Evolutionary conservation across 2,888 invertebrate species (phyloP).

Genomic region (Lycaena phlaeas): DNA sequence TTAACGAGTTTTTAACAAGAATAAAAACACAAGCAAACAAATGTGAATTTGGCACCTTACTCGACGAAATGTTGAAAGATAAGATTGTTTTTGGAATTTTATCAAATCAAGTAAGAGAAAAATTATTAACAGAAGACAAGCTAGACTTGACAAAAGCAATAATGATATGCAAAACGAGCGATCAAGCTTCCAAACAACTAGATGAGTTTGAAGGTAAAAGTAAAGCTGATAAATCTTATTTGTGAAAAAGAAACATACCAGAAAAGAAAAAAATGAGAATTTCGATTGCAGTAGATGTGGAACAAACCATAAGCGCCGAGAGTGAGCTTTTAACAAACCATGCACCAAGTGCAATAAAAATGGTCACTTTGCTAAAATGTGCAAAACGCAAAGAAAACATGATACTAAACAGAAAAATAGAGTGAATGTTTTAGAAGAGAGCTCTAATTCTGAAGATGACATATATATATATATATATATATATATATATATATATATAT

Average conservation of each 20-base stretch:
- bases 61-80: slow-evolving; percentile 20
- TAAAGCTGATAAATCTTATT: no score
- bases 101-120: slow-evolving; percentile 18
- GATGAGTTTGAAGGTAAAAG: no score
- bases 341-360: not conserved
- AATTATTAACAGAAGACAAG: not conserved
- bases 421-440: not conserved
- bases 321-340: not conserved
- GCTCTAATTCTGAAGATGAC: slow-evolving; percentile 4
- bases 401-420: not conserved
- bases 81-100: slow-evolving; percentile 19
- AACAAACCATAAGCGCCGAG: not conserved
- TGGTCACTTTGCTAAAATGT: not conserved
- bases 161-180: no score
- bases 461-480: no score
- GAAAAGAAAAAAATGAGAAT: no score
- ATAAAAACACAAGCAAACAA: slow-evolving; percentile 20
- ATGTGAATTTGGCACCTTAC: slow-evolving; percentile 17
- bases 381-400: not conserved
- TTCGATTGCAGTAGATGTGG: no score
- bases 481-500: no score
- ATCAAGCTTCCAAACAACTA: no score
- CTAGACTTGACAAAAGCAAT: no score
- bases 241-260: no score
- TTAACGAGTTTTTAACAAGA: slow-evolving; percentile 18